Conservation (phyloP, 2,888 invertebrate species). For the Lapara coniferarum region DNA sequence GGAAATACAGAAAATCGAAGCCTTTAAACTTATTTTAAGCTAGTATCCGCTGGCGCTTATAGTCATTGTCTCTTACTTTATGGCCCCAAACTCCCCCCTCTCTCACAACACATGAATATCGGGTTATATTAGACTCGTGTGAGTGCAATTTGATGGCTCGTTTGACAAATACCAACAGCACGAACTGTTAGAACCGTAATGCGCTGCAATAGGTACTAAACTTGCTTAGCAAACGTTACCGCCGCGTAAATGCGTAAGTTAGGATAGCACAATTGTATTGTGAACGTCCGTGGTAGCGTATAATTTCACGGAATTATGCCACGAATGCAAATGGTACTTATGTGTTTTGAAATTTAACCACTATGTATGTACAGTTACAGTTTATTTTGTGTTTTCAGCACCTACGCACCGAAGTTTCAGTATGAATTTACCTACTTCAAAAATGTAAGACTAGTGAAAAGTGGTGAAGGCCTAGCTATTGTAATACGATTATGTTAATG, state of each 20-base stretch:
- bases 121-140: slow-evolving; percentile 34
- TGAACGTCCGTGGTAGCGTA: slow-evolving; percentile 17
- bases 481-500: no score
- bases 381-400: neutral
- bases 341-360: neutral
- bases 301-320: slow-evolving; percentile 14
- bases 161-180: slow-evolving; percentile 24
- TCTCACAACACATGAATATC: slow-evolving; percentile 36
- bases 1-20: neutral
- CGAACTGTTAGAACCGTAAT: neutral
- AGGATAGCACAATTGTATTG: slow-evolving; percentile 18
- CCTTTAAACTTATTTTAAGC: neutral
- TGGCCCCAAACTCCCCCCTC: slow-evolving; percentile 38
- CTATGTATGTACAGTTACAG: neutral
- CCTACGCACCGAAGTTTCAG: neutral
- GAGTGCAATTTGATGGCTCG: slow-evolving; percentile 41
- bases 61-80: slow-evolving; percentile 19
- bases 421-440: no score
- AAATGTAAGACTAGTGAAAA: no score
- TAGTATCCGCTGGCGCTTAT: neutral
- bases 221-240: slow-evolving; percentile 15
- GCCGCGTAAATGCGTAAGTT: slow-evolving; percentile 9
- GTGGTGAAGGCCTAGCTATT: no score
- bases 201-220: slow-evolving; percentile 27
- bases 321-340: neutral